Evolutionary conservation across 2,888 invertebrate species (phyloP), one percentile per base, ranked within the genome.

Genomic region (Leptinotarsa juncta): DNA sequence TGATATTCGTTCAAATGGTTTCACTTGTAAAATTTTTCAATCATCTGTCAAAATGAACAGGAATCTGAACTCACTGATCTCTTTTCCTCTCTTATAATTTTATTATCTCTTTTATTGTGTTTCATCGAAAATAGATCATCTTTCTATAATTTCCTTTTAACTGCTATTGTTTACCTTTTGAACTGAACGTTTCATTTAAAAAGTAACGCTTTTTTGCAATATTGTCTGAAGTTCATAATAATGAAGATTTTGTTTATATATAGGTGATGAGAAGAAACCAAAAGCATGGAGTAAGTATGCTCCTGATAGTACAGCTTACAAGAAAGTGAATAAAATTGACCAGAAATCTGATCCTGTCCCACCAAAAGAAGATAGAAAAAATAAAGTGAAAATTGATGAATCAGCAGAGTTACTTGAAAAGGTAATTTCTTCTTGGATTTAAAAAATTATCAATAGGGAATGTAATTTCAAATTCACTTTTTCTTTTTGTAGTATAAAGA

Each of bases 211-310:
- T 16, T 12, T 51, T 51, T 0, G 3, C 51, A 51, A 16, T n/a
- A 16, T 51, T 51, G 15, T 51, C 4, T 16, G 4, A 7, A 51
- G 16, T 42, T 42, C 2, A 42, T 42, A 10, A 42, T 42, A 42
- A 42, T 42, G 3, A 53, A n/a, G 15, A 16, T 16, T 53, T 53
- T 16, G 42, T 42, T 42, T 42, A 10, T 42, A 42, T 32, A 32
- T 77, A 86, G 91, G 91, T 55, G 92, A 92, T 84, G 85, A 91
- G 60, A 90, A 90, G 70, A 97, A 97, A 87, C 96, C 97, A 1
- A 92, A 95, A 87, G 92, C 97, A 0, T 97, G 97, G 97, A 98
- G 97, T 87, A 97, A 97, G 89, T 94, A 97, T 89, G 92, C 97
- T 1, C 87, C 91, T 53, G 96, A 96, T 75, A 95, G 94, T 85